Conservation (phyloP, 1,140 invertebrate species). For the Gonioctena quinquepunctata region DNA sequence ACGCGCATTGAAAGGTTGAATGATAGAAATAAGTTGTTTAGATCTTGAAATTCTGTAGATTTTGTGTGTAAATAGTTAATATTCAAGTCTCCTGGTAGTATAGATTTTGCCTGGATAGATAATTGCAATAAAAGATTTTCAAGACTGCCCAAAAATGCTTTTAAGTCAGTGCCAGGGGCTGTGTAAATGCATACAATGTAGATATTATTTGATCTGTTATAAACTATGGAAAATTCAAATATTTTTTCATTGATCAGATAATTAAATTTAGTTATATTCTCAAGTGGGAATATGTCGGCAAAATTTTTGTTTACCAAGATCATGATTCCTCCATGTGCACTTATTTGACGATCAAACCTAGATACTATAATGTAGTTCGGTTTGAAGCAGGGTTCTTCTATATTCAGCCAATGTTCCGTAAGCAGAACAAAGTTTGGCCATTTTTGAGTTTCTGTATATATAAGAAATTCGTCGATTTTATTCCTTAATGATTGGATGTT, state of each 20-base stretch:
- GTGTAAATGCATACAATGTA: not conserved
- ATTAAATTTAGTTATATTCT: not conserved
- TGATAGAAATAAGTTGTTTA: constrained; percentile 1
- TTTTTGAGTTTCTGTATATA: not conserved
- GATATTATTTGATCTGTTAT: not conserved
- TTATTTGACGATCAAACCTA: not conserved
- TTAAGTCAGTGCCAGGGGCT: not conserved
- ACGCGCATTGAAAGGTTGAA: not conserved
- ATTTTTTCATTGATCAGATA: not conserved
- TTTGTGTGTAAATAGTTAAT: no score
- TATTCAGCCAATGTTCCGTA: constrained; percentile 1
- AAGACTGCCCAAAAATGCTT: not conserved
- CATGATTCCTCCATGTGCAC: not conserved
- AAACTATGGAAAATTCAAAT: not conserved
- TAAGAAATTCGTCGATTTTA: not conserved
- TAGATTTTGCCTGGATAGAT: not conserved
- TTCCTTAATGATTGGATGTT: constrained; percentile 1
- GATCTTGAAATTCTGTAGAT: not conserved
- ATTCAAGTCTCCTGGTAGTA: not conserved
- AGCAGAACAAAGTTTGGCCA: not conserved
- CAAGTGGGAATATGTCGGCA: not conserved
- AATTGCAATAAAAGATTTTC: not conserved
- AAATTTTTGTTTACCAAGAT: not conserved
- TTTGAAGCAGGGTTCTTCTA: not conserved
- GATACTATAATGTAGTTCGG: not conserved